Conservation (phyloP, 2,113 vertebrate species). For the Chiloscyllium plagiosum region DNA sequence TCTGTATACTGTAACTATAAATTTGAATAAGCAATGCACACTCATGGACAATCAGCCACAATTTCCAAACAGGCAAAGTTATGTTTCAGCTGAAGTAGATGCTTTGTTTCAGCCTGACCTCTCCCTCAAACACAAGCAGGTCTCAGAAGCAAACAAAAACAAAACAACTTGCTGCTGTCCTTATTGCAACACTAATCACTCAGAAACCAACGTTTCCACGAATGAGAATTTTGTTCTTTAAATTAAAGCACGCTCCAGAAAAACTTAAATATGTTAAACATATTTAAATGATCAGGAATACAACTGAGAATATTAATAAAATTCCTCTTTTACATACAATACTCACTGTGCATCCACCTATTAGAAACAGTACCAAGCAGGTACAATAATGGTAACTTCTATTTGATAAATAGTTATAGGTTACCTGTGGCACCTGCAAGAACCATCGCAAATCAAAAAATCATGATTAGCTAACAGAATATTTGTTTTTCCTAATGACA, state of each 20-base stretch:
- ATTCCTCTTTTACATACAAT: background rate
- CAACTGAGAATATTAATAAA: background rate
- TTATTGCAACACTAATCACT: background rate
- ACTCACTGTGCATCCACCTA: background rate
- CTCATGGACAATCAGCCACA: background rate
- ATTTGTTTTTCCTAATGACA: background rate
- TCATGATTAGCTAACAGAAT: background rate
- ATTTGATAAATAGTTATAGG: background rate
- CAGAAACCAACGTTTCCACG: background rate
- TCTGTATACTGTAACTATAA: background rate
- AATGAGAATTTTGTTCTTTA: background rate
- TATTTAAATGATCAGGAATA: background rate
- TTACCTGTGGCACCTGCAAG: background rate
- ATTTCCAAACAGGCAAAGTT: background rate
- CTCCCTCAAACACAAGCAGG: background rate
- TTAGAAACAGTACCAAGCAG: background rate
- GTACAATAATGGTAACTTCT: background rate
- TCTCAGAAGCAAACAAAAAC: background rate
- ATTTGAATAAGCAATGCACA: background rate
- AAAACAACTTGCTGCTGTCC: background rate
- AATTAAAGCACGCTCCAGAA: background rate
- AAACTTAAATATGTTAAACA: background rate
- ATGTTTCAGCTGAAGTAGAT: background rate
- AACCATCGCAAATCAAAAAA: background rate
- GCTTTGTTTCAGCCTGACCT: background rate